These are phyloP conservation scores for Drosophila falleni DNA, from an alignment of 2,888 invertebrate species.

Conservation along the genomic window DNA sequence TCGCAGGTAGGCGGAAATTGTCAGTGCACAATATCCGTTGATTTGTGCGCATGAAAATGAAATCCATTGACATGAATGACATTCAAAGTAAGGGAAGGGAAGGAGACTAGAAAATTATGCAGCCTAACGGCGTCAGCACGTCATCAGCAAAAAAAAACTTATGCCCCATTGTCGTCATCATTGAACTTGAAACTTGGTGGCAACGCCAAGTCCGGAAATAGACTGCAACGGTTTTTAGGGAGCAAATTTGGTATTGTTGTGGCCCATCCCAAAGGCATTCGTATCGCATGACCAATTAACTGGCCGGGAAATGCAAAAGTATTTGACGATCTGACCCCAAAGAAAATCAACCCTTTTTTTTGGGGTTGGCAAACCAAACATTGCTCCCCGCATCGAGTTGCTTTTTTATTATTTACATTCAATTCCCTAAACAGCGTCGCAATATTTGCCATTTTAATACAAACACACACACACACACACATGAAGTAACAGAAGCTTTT, in stretches of 20 bases:
- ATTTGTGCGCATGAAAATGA: conserved; percentile 75
- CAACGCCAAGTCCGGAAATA: conserved; percentile 41
- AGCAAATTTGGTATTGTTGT: neutral
- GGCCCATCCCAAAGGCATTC: conserved; percentile 19
- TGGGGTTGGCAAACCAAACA: conserved; percentile 16
- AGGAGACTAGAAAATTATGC: conserved; percentile 58
- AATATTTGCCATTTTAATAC: conserved; percentile 58
- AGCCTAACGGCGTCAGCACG: conserved; percentile 31
- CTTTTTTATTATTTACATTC: conserved; percentile 72
- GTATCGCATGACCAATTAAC: conserved; percentile 76
- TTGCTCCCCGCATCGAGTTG: conserved; percentile 13
- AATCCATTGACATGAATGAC: conserved; percentile 70
- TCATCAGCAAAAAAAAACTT: conserved; percentile 23
- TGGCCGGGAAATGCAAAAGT: conserved; percentile 52
- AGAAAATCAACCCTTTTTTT: conserved; percentile 61
- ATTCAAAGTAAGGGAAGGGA: conserved; percentile 5
- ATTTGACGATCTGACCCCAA: conserved; percentile 42
- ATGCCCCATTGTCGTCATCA: conserved; percentile 48
- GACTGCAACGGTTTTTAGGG: conserved; percentile 27
- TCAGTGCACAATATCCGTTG: conserved; percentile 80
- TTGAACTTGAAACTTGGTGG: conserved; percentile 30
- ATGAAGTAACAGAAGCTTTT: conserved; percentile 54
- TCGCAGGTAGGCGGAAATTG: conserved; percentile 71
- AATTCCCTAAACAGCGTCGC: conserved; percentile 68
- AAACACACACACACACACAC: conserved; percentile 18